phyloP scores from a whole-genome alignment of 1,140 invertebrate species.

The Magallana gigas region DNA sequence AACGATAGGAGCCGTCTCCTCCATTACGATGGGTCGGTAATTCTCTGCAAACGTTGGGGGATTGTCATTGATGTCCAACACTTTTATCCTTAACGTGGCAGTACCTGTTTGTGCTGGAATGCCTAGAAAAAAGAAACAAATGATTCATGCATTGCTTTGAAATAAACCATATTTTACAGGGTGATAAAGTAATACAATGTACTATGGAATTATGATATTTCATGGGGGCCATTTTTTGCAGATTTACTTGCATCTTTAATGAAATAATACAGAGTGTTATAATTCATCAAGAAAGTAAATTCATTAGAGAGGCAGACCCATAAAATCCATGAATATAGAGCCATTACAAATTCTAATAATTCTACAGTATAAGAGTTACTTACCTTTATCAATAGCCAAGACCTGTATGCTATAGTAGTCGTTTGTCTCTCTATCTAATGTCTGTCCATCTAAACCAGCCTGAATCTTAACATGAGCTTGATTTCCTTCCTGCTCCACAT shows the following conservation, averaged over 20 bases:
- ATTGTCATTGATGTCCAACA: conserved; percentile 97
- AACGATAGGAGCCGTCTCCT: conserved; percentile 89
- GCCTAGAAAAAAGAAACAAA: conserved; percentile 68
- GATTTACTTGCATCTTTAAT: no score
- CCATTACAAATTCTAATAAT: not conserved
- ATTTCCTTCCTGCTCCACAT: conserved; percentile 56
- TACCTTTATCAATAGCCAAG: conserved; percentile 65
- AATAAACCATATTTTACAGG: not conserved
- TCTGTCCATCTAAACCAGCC: conserved; percentile 61
- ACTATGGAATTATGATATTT: no score
- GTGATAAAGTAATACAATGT: no score
- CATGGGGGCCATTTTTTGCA: no score
- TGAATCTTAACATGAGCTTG: conserved; percentile 56
- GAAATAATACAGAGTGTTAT: no score
- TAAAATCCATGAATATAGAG: no score
- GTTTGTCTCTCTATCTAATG: conserved; percentile 63
- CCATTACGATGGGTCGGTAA: conserved; percentile 92
- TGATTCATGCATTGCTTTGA: not conserved
- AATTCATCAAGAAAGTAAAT: no score
- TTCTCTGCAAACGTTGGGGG: conserved; percentile 93
- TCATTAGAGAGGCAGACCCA: no score
- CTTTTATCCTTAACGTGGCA: conserved; percentile 95
- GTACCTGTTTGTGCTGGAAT: conserved; percentile 94
- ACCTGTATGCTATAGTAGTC: conserved; percentile 54
- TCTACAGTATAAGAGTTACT: not conserved